phyloP scores from a whole-genome alignment of 2,888 invertebrate species.

The Tolmerus cingulatus region DNA sequence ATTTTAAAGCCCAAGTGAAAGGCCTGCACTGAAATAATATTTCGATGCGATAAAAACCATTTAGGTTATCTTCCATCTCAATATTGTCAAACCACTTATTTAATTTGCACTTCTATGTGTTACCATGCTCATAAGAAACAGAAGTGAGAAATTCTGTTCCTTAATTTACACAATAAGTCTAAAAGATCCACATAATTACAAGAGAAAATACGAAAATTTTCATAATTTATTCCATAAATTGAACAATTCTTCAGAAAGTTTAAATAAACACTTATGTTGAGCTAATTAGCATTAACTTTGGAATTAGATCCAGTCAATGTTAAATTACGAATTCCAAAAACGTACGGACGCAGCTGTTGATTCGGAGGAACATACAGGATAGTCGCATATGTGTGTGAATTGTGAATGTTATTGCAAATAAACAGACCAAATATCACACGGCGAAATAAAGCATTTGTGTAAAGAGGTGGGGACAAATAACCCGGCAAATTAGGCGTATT shows the following conservation, averaged over 20 bases:
- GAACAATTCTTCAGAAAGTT: background rate
- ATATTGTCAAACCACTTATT: background rate
- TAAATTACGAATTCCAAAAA: background rate
- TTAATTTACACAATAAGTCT: background rate
- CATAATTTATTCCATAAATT: background rate
- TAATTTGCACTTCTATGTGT: background rate
- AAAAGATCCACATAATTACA: background rate
- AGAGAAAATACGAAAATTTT: conserved; percentile 2
- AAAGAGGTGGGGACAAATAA: background rate
- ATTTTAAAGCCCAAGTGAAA: too few species aligned
- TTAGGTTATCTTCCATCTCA: too few species aligned
- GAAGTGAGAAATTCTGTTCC: background rate
- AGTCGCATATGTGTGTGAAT: background rate
- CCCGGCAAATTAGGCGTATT: background rate
- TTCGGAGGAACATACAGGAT: background rate
- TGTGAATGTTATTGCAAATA: conserved; percentile 2
- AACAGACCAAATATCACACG: background rate
- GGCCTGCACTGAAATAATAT: background rate
- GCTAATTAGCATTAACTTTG: conserved; percentile 6
- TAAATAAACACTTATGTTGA: background rate
- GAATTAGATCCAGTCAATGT: background rate
- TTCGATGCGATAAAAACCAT: background rate
- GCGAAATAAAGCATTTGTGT: background rate
- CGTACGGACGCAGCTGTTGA: background rate
- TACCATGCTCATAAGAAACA: background rate